Evolutionary conservation across 2,888 invertebrate genomes (phyloP), one percentile per base, ranked within the genome.

Genomic region (Acleris sparsana): DNA sequence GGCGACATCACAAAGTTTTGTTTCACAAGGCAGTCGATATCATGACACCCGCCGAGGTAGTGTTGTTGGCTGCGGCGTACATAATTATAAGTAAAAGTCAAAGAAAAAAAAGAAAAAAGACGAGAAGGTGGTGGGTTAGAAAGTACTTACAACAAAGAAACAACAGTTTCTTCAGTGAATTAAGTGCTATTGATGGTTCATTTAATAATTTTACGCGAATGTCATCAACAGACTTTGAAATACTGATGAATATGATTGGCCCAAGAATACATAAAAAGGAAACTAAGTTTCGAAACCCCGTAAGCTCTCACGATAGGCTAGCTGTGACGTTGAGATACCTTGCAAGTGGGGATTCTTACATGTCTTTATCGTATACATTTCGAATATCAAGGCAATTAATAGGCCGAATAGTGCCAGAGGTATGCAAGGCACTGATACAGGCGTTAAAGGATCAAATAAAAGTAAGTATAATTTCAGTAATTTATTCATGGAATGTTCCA

Each of bases 341-440:
- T 20, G 20, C 20, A 20, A 20, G 20, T 20, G 20, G 20, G 20
- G 20, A 20, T 20, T 20, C 20, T 20, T 20, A 22, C 22, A 22
- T 22, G 22, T 22, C 22, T 22, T 22, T 22, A 22, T 22, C 22
- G 22, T 22, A 22, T 22, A 22, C 22, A 53, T 55, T 55, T 55
- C 55, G 55, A 55, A 55, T 55, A 55, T 55, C 55, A 55, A 55
- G 55, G 55, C 55, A 55, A 55, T 55, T 55, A 55, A 55, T 55
- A 55, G 55, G 55, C 55, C 55, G 29, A 55, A 55, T 55, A 55
- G 55, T 55, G 55, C 55, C 55, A 33, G 55, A 55, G 18, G 55
- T 55, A 13, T 49, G 49, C 49, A 49, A 49, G 49, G 49, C 49
- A 49, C 49, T 49, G 49, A 55, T 55, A 55, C 55, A 55, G 55